Evolutionary conservation across 1,140 invertebrate genomes (phyloP).

Genomic region (Calliphora vicina): DNA sequence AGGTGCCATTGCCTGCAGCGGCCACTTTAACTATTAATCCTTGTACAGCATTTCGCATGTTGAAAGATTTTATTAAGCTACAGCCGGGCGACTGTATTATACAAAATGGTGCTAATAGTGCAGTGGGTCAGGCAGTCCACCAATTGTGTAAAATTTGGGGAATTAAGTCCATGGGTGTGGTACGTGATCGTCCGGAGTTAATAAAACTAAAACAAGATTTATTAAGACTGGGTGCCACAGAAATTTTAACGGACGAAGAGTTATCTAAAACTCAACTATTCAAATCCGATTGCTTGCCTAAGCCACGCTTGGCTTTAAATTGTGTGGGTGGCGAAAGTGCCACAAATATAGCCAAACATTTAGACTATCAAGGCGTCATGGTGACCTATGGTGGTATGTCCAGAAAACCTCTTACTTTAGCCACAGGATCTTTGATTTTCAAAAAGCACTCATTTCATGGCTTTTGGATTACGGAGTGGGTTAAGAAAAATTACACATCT

Average conservation of each 20-base stretch:
- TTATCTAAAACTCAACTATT: constrained; percentile 75
- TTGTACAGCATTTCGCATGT: constrained; percentile 93
- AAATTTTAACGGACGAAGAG: constrained; percentile 91
- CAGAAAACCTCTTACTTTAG: constrained; percentile 82
- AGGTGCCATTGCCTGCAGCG: constrained; percentile 76
- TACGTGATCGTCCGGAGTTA: constrained; percentile 81
- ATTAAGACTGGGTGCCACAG: constrained; percentile 78
- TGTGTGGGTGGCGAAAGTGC: constrained; percentile 92
- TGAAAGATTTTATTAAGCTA: constrained; percentile 85
- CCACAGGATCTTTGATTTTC: constrained; percentile 89
- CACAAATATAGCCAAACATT: constrained; percentile 78
- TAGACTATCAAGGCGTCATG: constrained; percentile 77
- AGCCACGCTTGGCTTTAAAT: constrained; percentile 88
- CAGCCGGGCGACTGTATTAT: constrained; percentile 84
- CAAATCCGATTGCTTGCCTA: constrained; percentile 69
- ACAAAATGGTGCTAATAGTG: constrained; percentile 97
- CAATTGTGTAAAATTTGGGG: constrained; percentile 82
- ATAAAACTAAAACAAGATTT: constrained; percentile 76
- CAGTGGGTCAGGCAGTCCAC: constrained; percentile 93
- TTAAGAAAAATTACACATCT: constrained; percentile 67
- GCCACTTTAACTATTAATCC: constrained; percentile 92
- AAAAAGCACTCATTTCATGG: constrained; percentile 85
- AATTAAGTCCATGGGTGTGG: constrained; percentile 84
- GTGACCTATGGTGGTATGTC: constrained; percentile 98
- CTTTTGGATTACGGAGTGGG: constrained; percentile 96